A percentile compares a stretch with the other conserved stretches of the same genome.
Conservation (phyloP, 2,888 invertebrate genomes). For the Agrilus mali region DNA sequence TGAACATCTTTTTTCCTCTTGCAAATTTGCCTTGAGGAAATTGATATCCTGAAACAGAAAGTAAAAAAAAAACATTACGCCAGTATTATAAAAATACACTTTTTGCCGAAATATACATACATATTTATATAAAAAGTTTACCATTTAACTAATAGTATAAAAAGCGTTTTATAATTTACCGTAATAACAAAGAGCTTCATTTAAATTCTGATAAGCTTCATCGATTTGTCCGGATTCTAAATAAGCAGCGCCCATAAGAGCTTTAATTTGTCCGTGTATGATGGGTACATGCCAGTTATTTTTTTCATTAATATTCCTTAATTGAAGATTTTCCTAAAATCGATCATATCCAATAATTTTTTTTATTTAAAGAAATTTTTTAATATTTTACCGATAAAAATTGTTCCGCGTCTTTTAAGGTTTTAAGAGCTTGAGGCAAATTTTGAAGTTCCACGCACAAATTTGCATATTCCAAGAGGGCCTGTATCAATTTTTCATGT, state of each 20-base stretch:
- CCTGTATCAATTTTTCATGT: conserved; percentile 38
- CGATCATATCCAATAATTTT: no score
- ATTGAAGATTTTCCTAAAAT: neutral
- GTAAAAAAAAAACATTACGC: no score
- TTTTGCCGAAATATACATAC: no score
- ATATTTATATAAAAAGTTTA: no score
- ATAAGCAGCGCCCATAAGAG: conserved; percentile 32
- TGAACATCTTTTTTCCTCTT: conserved; percentile 19
- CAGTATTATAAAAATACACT: neutral
- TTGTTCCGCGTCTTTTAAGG: conserved; percentile 36
- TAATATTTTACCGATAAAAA: no score
- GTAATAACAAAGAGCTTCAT: conserved; percentile 30
- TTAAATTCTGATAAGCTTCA: conserved; percentile 29
- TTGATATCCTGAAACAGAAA: conserved; percentile 16
- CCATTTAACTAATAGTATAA: no score
- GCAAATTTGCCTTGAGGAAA: conserved; percentile 28
- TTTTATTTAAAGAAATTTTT: no score
- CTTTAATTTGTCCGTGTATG: conserved; percentile 33
- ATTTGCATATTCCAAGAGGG: conserved; percentile 45
- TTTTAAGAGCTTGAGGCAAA: conserved; percentile 42
- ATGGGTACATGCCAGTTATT: conserved; percentile 28
- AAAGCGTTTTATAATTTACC: conserved; percentile 16
- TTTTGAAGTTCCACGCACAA: conserved; percentile 43
- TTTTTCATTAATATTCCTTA: conserved; percentile 19
- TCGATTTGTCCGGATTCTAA: conserved; percentile 30